Base-by-base conservation (phyloP, 2,113 vertebrate species). In the Tapirus terrestris region DNA sequence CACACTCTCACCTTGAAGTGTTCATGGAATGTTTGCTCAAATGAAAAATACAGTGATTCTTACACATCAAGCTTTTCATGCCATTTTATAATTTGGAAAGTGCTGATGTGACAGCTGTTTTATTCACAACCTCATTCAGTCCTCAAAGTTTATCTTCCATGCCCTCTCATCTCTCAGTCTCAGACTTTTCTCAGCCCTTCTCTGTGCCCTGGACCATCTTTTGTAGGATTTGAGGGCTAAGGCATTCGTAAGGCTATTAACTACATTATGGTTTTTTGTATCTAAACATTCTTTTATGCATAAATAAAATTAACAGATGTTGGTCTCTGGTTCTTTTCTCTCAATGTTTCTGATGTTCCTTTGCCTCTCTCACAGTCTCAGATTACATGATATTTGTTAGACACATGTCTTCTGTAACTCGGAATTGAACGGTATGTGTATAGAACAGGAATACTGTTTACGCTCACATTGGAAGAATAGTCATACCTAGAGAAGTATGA, bases 251-350 rank as follows among this genome's bases (percentile, higher is more conserved):
- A 83, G 27, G 56, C 27, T 77, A 67, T 76, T 70, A n/a, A 82
- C 29, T 39, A 6, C 45, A 67, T 65, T 45, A 43, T 76, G 29
- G 4, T 68, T 80, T 70, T 68, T 91, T 67, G 14, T 85, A 48
- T 86, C 79, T 89, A 89, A 58, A 80, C 48, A 61, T 79, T 75
- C 48, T 87, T 82, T 80, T 48, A 86, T 85, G 53, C 21, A 68
- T 82, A 67, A 80, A 90, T 70, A 79, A 89, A 67, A 39, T 77
- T 90, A 70, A 82, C 23, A 86, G 72, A 82, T 90, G 27, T 51
- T 92, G 31, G 27, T 94, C 51, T 80, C 53, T 92, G 61, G 25
- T 86, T 79, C 60, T 72, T 91, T 61, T 61, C 53, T 17, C 43
- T 77, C 10, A 4, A 1, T 75, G 56, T 97, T 94, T 58, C 31